These are phyloP conservation scores for Acromyrmex heyeri DNA, from an alignment of 1,140 invertebrate genomes.

Conservation along the genomic window DNA sequence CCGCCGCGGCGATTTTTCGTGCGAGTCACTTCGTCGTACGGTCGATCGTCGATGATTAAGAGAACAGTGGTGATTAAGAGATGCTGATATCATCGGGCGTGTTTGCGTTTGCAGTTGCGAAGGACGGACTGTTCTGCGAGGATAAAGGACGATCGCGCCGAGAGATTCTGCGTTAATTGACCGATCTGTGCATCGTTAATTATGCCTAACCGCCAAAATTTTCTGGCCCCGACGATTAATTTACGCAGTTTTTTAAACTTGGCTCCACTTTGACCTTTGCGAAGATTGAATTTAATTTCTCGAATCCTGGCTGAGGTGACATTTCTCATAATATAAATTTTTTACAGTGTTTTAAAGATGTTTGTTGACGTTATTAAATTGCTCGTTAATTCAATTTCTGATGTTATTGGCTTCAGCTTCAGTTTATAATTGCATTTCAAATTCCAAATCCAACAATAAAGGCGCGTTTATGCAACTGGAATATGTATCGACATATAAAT, in stretches of 20 bases:
- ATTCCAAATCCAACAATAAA: no score
- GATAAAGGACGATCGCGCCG: not conserved
- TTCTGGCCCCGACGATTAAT: not conserved
- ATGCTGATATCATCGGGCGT: conserved; percentile 50
- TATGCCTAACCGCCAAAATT: not conserved
- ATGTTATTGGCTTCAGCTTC: no score
- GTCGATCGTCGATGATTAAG: not conserved
- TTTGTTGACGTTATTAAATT: no score
- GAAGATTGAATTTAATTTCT: not conserved
- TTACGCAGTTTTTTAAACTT: not conserved
- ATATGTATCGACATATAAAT: no score
- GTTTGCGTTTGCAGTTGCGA: not conserved
- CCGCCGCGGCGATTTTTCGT: not conserved
- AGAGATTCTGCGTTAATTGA: not conserved
- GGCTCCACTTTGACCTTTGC: not conserved
- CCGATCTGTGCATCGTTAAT: not conserved
- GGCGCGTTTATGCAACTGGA: no score
- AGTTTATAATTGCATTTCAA: no score
- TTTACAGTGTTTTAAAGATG: no score
- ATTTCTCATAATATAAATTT: no score
- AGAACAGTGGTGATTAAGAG: conserved; percentile 29
- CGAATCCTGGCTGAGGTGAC: no score
- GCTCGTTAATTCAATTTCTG: no score
- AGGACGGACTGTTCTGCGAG: not conserved
- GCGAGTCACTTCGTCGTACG: conserved; percentile 38